Percentiles rank a stretch among this genome's conserved stretches.
Evolutionary conservation across 2,888 invertebrate species (phyloP).

Genomic region (Diarsia mendica): DNA sequence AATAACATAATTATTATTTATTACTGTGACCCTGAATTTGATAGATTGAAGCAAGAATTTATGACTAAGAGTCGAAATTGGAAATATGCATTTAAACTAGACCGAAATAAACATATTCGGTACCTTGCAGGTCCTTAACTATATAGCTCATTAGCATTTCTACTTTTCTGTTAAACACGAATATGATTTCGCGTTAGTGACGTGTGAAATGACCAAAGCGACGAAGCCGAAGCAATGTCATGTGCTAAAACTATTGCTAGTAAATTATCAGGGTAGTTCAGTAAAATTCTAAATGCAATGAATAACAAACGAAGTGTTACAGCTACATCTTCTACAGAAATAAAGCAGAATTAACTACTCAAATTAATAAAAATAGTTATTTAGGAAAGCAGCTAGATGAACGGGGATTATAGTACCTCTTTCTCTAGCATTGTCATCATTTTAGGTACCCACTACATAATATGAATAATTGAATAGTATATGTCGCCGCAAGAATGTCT

Average conservation of each 20-base stretch:
- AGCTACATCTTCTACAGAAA: constrained; percentile 41
- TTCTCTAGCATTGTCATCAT: constrained; percentile 24
- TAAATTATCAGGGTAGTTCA: constrained; percentile 20
- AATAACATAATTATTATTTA: not conserved
- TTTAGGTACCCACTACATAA: constrained; percentile 16
- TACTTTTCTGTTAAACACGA: constrained; percentile 22
- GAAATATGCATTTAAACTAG: constrained; percentile 14
- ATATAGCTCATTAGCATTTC: constrained; percentile 23
- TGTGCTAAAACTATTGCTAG: constrained; percentile 29
- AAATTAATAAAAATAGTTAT: constrained; percentile 33
- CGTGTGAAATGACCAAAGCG: constrained; percentile 17
- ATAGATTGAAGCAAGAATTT: constrained; percentile 31
- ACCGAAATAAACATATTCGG: constrained; percentile 25
- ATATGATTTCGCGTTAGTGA: constrained; percentile 17
- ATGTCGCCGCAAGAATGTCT: no score
- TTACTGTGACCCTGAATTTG: constrained; percentile 21
- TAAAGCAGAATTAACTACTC: constrained; percentile 26
- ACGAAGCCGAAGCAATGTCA: constrained; percentile 21
- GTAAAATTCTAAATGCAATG: constrained; percentile 24
- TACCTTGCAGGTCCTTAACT: constrained; percentile 18
- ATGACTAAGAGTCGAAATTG: constrained; percentile 23
- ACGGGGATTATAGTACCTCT: constrained; percentile 20
- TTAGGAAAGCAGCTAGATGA: constrained; percentile 34
- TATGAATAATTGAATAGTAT: no score
- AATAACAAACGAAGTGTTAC: constrained; percentile 20